Evolutionary conservation across 1,140 invertebrate genomes (phyloP).

Genomic region (Drosophila pandora): DNA sequence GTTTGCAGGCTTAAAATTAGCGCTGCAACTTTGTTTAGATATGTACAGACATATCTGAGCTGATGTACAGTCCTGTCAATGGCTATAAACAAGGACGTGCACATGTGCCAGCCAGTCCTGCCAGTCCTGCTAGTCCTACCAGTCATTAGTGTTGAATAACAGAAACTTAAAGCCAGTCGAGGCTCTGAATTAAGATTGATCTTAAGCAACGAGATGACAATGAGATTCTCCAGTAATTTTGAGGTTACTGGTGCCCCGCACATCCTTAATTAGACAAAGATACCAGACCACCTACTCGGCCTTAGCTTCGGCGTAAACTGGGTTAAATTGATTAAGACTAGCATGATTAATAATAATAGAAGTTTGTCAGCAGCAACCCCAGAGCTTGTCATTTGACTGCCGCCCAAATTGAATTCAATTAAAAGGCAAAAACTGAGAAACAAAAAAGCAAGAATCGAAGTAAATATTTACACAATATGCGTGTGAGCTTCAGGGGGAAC

Average conservation of each 20-base stretch:
- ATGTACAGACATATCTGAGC: constrained; percentile 31
- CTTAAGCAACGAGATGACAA: background rate
- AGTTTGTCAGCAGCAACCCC: background rate
- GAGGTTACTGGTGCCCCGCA: background rate
- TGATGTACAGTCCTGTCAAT: constrained; percentile 26
- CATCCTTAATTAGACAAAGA: constrained; percentile 20
- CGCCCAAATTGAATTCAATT: constrained; percentile 64
- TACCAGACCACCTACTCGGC: constrained; percentile 20
- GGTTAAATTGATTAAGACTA: constrained; percentile 72
- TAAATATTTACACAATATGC: constrained; percentile 71
- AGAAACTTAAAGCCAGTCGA: no score
- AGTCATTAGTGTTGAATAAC: background rate
- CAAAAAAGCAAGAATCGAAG: constrained; percentile 31
- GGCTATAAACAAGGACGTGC: background rate
- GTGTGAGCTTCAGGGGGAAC: constrained; percentile 17
- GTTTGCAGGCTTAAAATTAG: constrained; percentile 68
- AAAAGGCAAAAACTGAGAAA: constrained; percentile 38
- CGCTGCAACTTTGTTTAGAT: constrained; percentile 61
- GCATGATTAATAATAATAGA: constrained; percentile 53
- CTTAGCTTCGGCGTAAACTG: constrained; percentile 33
- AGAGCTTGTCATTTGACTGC: constrained; percentile 40
- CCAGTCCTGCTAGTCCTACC: background rate
- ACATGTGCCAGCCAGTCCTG: background rate
- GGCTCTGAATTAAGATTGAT: no score
- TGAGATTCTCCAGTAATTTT: background rate